Percentiles rank a stretch among this genome's conserved stretches.
phyloP scores from a whole-genome alignment of 1,140 invertebrate species.

The Diprion similis region DNA sequence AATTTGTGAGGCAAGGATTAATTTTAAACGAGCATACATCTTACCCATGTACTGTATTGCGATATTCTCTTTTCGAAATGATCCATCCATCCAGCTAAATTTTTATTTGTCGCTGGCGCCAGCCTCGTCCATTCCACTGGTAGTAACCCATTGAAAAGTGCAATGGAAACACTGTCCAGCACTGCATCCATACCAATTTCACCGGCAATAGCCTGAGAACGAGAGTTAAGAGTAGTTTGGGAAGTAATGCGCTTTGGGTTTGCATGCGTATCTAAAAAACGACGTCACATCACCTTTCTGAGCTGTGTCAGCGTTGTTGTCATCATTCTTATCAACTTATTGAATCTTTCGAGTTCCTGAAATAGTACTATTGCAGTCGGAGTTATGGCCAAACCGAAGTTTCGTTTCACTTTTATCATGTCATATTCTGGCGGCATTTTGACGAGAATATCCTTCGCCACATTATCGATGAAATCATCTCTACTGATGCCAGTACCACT shows the following conservation, averaged over 20 bases:
- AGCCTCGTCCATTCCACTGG: slow-evolving; percentile 82
- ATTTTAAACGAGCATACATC: slow-evolving; percentile 15
- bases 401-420: slow-evolving; percentile 77
- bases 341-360: slow-evolving; percentile 90
- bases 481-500: slow-evolving; percentile 69
- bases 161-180: slow-evolving; percentile 81
- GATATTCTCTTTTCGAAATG: slow-evolving; percentile 76
- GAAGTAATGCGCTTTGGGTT: slow-evolving; percentile 34
- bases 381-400: slow-evolving; percentile 76
- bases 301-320: slow-evolving; percentile 73
- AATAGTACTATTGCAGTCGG: slow-evolving; percentile 86
- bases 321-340: slow-evolving; percentile 79
- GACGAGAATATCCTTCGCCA: slow-evolving; percentile 76
- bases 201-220: slow-evolving; percentile 75
- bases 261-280: slow-evolving; percentile 28
- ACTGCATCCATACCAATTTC: slow-evolving; percentile 89
- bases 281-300: slow-evolving; percentile 65
- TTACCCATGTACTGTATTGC: slow-evolving; percentile 81
- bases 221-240: slow-evolving; percentile 8
- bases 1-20: not conserved
- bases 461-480: slow-evolving; percentile 82
- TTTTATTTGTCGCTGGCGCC: slow-evolving; percentile 85
- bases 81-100: slow-evolving; percentile 85
- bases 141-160: slow-evolving; percentile 84
- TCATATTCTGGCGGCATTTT: slow-evolving; percentile 81